Evolutionary conservation across 53 echinoderm and acorn worm species (phyloP).

Genomic region (Stichopus horrens): DNA sequence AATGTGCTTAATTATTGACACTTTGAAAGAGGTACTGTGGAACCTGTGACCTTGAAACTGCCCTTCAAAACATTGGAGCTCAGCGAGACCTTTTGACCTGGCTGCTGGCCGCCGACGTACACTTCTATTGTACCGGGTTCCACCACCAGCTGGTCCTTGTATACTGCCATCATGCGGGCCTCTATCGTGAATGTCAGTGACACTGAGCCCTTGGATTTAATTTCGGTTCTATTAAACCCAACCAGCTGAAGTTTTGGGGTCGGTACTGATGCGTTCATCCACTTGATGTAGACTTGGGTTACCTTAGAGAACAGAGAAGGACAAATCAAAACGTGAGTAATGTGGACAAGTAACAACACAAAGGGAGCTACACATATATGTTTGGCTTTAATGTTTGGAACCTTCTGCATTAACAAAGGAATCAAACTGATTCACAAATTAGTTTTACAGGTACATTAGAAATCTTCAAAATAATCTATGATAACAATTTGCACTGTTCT

Average conservation of each 20-base stretch:
- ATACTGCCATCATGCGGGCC: conserved; percentile 77
- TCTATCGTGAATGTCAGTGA: conserved; percentile 60
- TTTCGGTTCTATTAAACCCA: conserved; percentile 64
- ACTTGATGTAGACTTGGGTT: conserved; percentile 79
- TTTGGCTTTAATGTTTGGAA: too few species aligned
- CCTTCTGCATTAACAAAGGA: too few species aligned
- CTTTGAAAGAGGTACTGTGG: conserved; percentile 49
- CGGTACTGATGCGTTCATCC: conserved; percentile 63
- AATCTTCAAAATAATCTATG: too few species aligned
- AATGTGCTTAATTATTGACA: conserved; percentile 12
- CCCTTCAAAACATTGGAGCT: conserved; percentile 66
- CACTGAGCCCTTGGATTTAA: conserved; percentile 20
- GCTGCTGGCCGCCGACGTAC: conserved; percentile 88
- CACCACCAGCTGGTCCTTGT: conserved; percentile 56
- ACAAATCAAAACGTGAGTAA: neutral
- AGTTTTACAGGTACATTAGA: too few species aligned
- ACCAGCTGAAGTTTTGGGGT: conserved; percentile 75
- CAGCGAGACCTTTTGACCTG: conserved; percentile 49
- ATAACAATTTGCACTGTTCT: too few species aligned
- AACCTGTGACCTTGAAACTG: conserved; percentile 57
- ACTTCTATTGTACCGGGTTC: conserved; percentile 69
- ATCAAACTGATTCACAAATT: too few species aligned
- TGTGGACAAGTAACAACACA: neutral
- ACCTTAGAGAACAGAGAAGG: conserved; percentile 51
- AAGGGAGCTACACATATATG: neutral